A percentile compares a stretch with the other conserved stretches of the same genome.
These are phyloP conservation scores for Tribolium freemani DNA, from an alignment of 2,888 invertebrate genomes.

Conservation along the genomic window DNA sequence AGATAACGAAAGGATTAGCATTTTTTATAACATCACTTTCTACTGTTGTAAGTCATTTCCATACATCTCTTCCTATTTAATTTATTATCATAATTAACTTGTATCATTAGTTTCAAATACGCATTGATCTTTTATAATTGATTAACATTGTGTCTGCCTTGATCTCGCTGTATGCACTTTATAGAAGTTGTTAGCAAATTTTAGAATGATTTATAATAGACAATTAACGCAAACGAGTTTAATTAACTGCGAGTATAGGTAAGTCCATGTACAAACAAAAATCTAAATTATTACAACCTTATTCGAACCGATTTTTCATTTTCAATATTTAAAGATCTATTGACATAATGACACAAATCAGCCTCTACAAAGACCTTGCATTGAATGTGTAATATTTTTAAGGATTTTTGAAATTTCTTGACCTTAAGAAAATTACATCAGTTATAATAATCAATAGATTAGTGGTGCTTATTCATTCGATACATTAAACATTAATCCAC, in stretches of 20 bases:
- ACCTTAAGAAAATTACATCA: neutral
- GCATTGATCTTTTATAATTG: neutral
- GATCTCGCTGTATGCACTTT: neutral
- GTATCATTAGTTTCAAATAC: neutral
- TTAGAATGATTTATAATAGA: conserved; percentile 9
- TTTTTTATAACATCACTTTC: neutral
- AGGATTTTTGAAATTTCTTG: neutral
- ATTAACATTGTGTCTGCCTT: conserved; percentile 2
- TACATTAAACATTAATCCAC: neutral
- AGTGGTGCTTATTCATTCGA: neutral
- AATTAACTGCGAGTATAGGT: conserved; percentile 9
- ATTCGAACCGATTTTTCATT: neutral
- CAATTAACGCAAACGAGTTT: neutral
- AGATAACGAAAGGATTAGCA: conserved; percentile 7
- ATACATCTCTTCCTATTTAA: neutral
- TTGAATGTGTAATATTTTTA: neutral
- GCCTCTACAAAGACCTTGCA: neutral
- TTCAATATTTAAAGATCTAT: neutral
- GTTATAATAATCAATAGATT: neutral
- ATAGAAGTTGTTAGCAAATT: neutral
- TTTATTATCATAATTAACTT: neutral
- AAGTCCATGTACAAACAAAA: conserved; percentile 2
- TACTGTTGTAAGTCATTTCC: neutral
- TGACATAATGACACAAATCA: conserved; percentile 19
- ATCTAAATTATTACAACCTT: conserved; percentile 7